phyloP scores from a whole-genome alignment of 2,113 vertebrate genomes.

The Dasyornis broadbenti region DNA sequence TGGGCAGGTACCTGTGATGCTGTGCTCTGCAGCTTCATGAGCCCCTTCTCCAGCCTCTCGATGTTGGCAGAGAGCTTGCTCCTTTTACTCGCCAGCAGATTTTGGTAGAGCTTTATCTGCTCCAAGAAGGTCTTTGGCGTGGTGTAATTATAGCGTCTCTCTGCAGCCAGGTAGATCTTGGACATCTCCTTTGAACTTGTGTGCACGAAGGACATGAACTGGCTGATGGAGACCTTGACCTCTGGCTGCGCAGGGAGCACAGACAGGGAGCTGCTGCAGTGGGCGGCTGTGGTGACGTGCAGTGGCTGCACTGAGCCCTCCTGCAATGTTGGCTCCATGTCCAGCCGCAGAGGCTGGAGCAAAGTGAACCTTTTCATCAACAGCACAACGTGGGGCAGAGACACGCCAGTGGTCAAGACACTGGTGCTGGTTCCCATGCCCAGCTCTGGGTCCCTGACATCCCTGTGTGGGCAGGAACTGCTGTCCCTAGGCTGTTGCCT shows the following conservation, averaged over 20 bases:
- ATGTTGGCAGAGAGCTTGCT: slow-evolving; percentile 66
- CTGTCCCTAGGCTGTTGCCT: neutral
- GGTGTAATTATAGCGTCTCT: slow-evolving; percentile 78
- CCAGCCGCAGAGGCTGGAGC: neutral
- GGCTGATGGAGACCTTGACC: slow-evolving; percentile 75
- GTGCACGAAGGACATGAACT: slow-evolving; percentile 76
- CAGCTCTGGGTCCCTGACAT: neutral
- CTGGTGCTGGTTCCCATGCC: neutral
- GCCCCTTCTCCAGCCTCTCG: slow-evolving; percentile 74
- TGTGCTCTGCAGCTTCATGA: slow-evolving; percentile 72
- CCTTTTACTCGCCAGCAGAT: slow-evolving; percentile 66
- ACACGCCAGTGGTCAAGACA: rapidly evolving
- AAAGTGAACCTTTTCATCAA: neutral
- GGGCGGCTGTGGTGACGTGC: rapidly evolving
- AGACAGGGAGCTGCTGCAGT: neutral
- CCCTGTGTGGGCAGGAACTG: neutral
- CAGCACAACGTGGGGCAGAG: rapidly evolving
- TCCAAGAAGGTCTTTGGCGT: slow-evolving; percentile 80
- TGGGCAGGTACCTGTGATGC: slow-evolving; percentile 63
- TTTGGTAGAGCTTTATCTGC: slow-evolving; percentile 80
- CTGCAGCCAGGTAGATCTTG: slow-evolving; percentile 65
- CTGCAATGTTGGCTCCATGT: rapidly evolving
- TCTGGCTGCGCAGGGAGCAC: slow-evolving; percentile 33
- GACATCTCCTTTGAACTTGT: slow-evolving; percentile 75
- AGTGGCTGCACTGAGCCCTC: neutral